These are phyloP conservation scores for Paracyprichromis sp. DNA, from an alignment of 2,113 vertebrate genomes.

Conservation along the genomic window DNA sequence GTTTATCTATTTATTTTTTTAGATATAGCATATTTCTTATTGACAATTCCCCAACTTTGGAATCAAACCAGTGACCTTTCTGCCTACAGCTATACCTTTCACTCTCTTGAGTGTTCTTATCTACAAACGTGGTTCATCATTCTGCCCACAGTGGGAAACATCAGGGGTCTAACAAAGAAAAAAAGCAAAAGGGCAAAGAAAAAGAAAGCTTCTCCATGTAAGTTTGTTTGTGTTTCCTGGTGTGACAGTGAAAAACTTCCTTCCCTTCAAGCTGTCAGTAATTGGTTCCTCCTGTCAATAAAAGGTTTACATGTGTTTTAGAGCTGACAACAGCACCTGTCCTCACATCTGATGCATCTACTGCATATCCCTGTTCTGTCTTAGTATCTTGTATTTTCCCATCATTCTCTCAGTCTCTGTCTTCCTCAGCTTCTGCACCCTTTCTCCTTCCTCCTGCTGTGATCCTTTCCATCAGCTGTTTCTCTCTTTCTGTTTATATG, in stretches of 20 bases:
- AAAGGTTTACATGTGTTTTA: conserved; percentile 33
- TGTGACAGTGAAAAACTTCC: conserved; percentile 27
- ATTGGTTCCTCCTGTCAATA: conserved; percentile 39
- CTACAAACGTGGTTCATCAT: neutral
- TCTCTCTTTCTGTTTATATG: conserved; percentile 8
- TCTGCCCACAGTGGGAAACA: neutral
- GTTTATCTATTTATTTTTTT: neutral
- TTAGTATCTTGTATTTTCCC: neutral
- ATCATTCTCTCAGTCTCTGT: neutral
- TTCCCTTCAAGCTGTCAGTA: conserved; percentile 23
- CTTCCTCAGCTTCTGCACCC: neutral
- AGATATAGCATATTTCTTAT: neutral
- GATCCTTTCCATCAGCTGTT: conserved; percentile 6
- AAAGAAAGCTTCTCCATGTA: neutral
- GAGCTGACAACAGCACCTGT: conserved; percentile 49
- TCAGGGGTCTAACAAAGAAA: neutral
- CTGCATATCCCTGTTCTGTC: neutral
- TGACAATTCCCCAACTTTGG: neutral
- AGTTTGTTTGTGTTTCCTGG: conserved; percentile 9
- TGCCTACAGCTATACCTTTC: neutral
- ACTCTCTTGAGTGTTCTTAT: neutral
- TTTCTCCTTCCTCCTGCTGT: neutral
- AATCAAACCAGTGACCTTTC: neutral
- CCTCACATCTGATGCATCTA: conserved; percentile 11
- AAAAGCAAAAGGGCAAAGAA: neutral